Percentiles rank a stretch among this genome's conserved stretches.
Conservation (phyloP, 2,113 vertebrate genomes). For the Amphilophus citrinellus region DNA sequence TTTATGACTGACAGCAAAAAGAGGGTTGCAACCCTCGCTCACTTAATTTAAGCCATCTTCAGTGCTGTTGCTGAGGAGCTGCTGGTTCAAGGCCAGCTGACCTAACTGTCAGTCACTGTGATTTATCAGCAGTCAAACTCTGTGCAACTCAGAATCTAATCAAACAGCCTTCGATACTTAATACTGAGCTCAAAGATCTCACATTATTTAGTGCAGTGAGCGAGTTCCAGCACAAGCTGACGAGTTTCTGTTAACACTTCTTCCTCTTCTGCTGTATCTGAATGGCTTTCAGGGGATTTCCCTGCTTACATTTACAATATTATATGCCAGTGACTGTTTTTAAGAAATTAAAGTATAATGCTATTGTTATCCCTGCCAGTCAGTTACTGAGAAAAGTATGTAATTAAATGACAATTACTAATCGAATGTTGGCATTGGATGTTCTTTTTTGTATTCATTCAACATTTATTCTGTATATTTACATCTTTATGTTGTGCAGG, state of each 20-base stretch:
- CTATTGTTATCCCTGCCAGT: neutral
- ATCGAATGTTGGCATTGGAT: neutral
- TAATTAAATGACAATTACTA: neutral
- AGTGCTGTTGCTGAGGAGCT: slow-evolving; percentile 21
- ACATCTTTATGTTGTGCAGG: too few species aligned
- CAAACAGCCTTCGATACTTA: slow-evolving; percentile 23
- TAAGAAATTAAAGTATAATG: neutral
- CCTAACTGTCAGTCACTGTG: slow-evolving; percentile 47
- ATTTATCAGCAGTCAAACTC: slow-evolving; percentile 56
- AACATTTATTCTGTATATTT: too few species aligned
- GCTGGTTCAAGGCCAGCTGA: slow-evolving; percentile 47
- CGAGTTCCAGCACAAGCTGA: neutral
- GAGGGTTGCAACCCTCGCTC: neutral
- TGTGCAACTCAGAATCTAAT: slow-evolving; percentile 50
- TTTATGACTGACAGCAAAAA: slow-evolving; percentile 2
- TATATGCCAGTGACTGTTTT: neutral
- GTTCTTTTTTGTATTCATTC: too few species aligned
- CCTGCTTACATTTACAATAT: slow-evolving; percentile 8
- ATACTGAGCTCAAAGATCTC: neutral
- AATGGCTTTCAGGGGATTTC: slow-evolving; percentile 7
- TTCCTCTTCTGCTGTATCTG: neutral
- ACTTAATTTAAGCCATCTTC: slow-evolving; percentile 26
- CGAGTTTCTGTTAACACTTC: neutral
- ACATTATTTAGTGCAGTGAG: neutral
- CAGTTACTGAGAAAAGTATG: neutral